Evolutionary conservation across 2,888 invertebrate species (phyloP), one percentile per base, ranked within the genome.

Genomic region (Phengaris alcon): DNA sequence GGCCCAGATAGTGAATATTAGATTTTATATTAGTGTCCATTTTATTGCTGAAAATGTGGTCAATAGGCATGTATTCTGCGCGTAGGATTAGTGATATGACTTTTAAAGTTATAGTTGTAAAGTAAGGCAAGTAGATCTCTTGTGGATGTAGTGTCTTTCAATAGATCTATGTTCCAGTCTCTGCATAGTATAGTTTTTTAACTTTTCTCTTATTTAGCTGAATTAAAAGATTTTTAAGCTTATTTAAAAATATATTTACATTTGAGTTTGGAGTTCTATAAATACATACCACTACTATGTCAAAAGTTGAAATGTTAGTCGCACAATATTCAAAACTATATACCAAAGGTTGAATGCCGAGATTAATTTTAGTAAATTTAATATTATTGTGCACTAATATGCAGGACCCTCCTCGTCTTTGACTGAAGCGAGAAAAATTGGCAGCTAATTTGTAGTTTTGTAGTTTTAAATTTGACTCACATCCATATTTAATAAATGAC

Each of bases 211-310:
- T 64, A 52, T 8, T 64, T 6, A 74, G 8, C 46, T 59, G 55
- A 15, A 57, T 35, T 54, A 64, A 59, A 8, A 76, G 13, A n/a
- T 59, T 57, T 2, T 68, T 55, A 2, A 75, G 15, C 3, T 54
- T 22, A 15, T 57, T 54, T 48, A 73, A 48, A 73, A 75, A 75
- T 46, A 54, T 15, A 9, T 68, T 51, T 52, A 64, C 72, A 44
- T 75, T 73, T 15, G 48, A 57, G 52, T 59, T 64, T 10, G 75
- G 75, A 13, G 64, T 75, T 68, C 72, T 72, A 51, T 75, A 73
- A 59, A 75, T 52, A 22, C 75, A 75, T 64, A 75, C 13, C 1
- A 75, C 35, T 10, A 75, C 57, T n/a, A 64, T 44, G 35, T 73
- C 73, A 51, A 44, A 70, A 22, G 13, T 46, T 46, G 13, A 69